Evolutionary conservation across 1,140 invertebrate genomes (phyloP), one percentile per base, ranked within the genome.

Genomic region (Prorops nasuta): DNA sequence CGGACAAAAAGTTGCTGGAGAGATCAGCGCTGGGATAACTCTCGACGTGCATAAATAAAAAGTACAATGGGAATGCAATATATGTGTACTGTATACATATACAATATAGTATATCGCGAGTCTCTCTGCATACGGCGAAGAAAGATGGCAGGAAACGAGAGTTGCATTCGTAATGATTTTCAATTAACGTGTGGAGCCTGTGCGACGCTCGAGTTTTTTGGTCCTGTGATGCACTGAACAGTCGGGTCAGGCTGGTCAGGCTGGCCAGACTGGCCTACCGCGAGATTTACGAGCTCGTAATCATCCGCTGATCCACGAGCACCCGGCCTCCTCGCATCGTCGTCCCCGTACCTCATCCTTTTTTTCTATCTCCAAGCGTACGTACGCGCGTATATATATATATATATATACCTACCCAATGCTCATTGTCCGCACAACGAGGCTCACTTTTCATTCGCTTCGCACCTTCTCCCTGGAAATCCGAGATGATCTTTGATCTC

Each of bases 261-360:
- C n/a, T n/a, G n/a, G n/a, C n/a, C n/a, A n/a, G n/a, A n/a, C n/a
- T n/a, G n/a, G 57, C 49, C 49, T 21, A 54, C 51, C 21, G 51
- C 39, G 58, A 64, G 54, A 66, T 66, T 66, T 66, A 64, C 47
- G 62, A 60, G 39, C 62, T 49, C 59, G 62, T 64, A 66, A 66
- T 66, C 59, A 66, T 62, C 62, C 48, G 54, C 56, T 64, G 63
- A 66, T 66, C 62, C 59, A 63, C 59, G 60, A 56, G 49, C 52
- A 10, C 31, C 47, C 19, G 15, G 18, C 48, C 14, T 17, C 42
- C 36, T 20, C 18, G 1, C 49, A 22, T 36, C 24, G 40, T 24
- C 40, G 4, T 7, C 22, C 32, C 10, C 20, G 18, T n/a, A n/a
- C n/a, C n/a, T n/a, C n/a, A n/a, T n/a, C n/a, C n/a, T n/a, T n/a